Conservation (phyloP, 2,797 vertebrate genomes). For the Epinephelus malabaricus region DNA sequence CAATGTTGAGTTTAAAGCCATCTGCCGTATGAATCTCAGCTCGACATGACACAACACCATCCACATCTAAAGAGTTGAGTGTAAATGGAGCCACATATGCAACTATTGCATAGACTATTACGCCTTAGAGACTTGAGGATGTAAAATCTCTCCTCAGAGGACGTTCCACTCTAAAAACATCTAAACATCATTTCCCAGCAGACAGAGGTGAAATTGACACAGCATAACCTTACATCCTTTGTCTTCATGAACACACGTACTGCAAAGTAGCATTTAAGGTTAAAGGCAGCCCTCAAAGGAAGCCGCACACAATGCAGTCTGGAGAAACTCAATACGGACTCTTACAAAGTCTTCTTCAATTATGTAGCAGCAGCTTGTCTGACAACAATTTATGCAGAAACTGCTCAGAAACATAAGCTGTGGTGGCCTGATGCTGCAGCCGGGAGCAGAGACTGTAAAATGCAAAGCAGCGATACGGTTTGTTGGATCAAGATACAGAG, state of each 20-base stretch:
- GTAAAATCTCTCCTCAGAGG: background rate
- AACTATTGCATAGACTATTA: no score
- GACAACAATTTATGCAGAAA: conserved; percentile 33
- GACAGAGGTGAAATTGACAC: background rate
- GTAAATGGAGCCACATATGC: no score
- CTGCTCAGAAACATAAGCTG: conserved; percentile 24
- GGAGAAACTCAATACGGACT: conserved; percentile 44
- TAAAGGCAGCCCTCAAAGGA: conserved; percentile 13
- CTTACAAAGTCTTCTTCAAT: conserved; percentile 49
- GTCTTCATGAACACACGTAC: conserved; percentile 4
- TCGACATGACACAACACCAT: background rate
- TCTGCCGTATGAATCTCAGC: background rate
- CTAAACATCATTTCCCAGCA: background rate
- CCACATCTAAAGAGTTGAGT: background rate
- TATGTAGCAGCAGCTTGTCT: conserved; percentile 60
- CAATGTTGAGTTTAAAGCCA: background rate
- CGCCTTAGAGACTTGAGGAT: background rate
- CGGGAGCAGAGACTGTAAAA: conserved; percentile 3
- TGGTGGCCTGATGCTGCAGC: conserved; percentile 2
- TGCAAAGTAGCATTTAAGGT: background rate
- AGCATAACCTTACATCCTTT: background rate
- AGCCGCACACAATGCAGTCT: conserved; percentile 32
- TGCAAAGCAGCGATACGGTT: conserved; percentile 17
- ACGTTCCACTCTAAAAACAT: background rate
- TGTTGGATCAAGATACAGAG: background rate